Percentiles rank a stretch among this genome's conserved stretches.
Conservation (phyloP, 2,113 vertebrate species). For the Cyrtonyx montezumae region DNA sequence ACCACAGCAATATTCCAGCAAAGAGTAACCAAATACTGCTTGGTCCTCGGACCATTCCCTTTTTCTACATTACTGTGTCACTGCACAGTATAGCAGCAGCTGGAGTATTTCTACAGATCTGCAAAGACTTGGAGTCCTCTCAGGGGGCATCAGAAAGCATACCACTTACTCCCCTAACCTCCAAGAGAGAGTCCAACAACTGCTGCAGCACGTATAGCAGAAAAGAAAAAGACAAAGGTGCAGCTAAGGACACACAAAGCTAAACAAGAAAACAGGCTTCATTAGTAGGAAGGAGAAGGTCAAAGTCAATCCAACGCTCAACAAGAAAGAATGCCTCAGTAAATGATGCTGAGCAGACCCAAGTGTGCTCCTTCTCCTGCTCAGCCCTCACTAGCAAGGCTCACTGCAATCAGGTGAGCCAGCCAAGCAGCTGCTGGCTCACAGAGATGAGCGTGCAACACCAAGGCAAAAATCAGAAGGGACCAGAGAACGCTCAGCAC, state of each 20-base stretch:
- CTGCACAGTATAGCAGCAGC: background rate
- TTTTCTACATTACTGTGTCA: background rate
- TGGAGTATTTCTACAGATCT: background rate
- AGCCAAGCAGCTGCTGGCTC: background rate
- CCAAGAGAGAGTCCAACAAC: background rate
- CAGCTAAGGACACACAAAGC: background rate
- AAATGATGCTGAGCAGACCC: background rate
- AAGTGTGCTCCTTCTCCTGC: background rate
- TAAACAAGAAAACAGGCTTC: background rate
- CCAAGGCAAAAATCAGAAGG: background rate
- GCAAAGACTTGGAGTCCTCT: background rate
- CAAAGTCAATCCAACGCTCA: background rate
- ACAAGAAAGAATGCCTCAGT: background rate
- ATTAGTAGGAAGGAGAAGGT: background rate
- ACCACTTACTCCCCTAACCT: conserved; percentile 18
- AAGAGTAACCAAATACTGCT: background rate
- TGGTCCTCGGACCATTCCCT: conserved; percentile 7
- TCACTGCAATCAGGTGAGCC: conserved; percentile 16
- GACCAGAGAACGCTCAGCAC: background rate
- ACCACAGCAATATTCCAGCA: background rate
- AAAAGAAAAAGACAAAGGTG: background rate
- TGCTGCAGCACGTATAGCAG: background rate
- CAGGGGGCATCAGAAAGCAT: conserved; percentile 4
- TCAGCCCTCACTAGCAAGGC: background rate
- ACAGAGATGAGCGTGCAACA: background rate